Evolutionary conservation across 2,888 invertebrate species (phyloP).

Genomic region (Caenorhabditis doughertyi): DNA sequence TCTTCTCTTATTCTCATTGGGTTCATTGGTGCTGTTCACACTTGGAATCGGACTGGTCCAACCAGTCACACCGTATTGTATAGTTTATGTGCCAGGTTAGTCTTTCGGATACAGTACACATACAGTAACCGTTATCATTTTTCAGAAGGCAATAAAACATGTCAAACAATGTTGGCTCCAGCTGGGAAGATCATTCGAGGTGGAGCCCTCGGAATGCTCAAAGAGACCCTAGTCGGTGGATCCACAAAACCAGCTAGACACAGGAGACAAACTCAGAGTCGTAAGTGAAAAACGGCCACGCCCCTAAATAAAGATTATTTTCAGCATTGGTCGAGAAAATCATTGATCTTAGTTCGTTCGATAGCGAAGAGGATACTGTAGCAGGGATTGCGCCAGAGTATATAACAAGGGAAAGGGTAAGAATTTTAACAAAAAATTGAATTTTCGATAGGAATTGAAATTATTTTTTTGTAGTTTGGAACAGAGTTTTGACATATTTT

Average conservation of each 20-base stretch:
- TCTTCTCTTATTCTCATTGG: constrained; percentile 91
- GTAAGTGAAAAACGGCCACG: constrained; percentile 30
- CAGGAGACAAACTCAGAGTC: constrained; percentile 71
- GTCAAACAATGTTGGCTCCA: constrained; percentile 70
- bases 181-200: constrained; percentile 74
- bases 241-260: constrained; percentile 65
- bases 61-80: constrained; percentile 89
- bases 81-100: constrained; percentile 71
- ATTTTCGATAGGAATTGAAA: too few species aligned
- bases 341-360: constrained; percentile 80
- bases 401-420: constrained; percentile 78
- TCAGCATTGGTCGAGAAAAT: constrained; percentile 79
- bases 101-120: not conserved
- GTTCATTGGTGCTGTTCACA: constrained; percentile 97
- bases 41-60: constrained; percentile 95
- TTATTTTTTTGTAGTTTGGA: too few species aligned
- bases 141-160: constrained; percentile 67
- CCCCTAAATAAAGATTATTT: constrained; percentile 2
- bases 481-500: too few species aligned
- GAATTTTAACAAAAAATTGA: not conserved
- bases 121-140: not conserved
- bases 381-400: constrained; percentile 82
- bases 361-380: constrained; percentile 78
- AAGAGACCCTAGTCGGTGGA: constrained; percentile 68
- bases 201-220: constrained; percentile 80